These are phyloP conservation scores for Ptiloglossa arizonensis DNA, from an alignment of 1,140 invertebrate species.

Conservation along the genomic window DNA sequence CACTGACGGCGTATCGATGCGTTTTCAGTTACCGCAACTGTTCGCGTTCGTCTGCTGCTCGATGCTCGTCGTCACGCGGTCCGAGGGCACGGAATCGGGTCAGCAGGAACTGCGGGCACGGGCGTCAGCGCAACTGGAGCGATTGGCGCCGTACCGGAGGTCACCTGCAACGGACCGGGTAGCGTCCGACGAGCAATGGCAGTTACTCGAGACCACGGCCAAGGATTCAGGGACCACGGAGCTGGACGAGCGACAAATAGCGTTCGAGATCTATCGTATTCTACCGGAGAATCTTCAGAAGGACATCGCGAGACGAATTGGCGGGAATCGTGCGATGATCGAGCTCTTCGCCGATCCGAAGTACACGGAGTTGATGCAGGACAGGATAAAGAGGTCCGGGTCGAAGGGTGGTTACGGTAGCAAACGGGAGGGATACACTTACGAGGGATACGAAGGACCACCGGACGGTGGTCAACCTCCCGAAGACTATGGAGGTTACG, in stretches of 20 bases:
- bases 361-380: constrained; percentile 69
- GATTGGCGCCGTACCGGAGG: constrained; percentile 72
- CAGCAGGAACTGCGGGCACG: constrained; percentile 58
- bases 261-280: constrained; percentile 47
- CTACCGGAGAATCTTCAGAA: constrained; percentile 12
- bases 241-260: constrained; percentile 22
- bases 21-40: constrained; percentile 71
- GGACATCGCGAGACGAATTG: constrained; percentile 57
- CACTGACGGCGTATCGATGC: neutral
- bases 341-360: constrained; percentile 65
- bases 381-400: constrained; percentile 69
- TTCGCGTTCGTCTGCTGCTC: constrained; percentile 65
- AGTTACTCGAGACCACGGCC: neutral
- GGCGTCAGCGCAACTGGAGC: constrained; percentile 75
- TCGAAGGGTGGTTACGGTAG: neutral
- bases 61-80: constrained; percentile 49
- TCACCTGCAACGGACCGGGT: neutral
- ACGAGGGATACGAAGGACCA: neutral
- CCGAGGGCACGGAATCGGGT: constrained; percentile 39
- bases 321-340: constrained; percentile 46
- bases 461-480: neutral
- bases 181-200: constrained; percentile 8
- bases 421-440: constrained; percentile 2
- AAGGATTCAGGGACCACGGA: neutral
- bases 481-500: neutral